Evolutionary conservation across 2,888 invertebrate genomes (phyloP), one percentile per base, ranked within the genome.

Genomic region (Xanthia togata): DNA sequence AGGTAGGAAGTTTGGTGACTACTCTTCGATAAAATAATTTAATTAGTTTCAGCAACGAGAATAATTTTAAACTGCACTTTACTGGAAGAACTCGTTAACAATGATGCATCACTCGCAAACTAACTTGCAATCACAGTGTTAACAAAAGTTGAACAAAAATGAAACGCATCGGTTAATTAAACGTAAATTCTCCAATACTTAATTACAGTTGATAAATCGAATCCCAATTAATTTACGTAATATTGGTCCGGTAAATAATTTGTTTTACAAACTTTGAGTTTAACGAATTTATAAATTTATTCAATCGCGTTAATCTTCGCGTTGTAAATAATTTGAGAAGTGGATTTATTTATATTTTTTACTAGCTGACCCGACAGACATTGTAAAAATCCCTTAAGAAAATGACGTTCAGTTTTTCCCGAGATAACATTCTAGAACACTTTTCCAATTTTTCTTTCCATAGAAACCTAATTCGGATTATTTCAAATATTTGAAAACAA

Each of bases 181-280:
- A 60, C 69, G 47, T 60, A 70, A 57, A 84, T 73, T 35, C 35
- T 59, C 69, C 74, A 57, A 73, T 70, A 73, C 81, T 69, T 79
- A 64, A 81, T 84, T 80, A 84, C 31, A 17, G 60, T 50, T 69
- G 74, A 80, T 84, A 84, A 84, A 80, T 81, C 60, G 60, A 57
- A 84, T 65, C 26, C 73, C 64, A 65, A 80, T 84, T 84, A 80
- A 81, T 81, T 59, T 70, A 69, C 59, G 44, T 35, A 59, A 72
- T 72, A 20, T 20, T 79, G 53, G n/a, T 55, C 31, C 23, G 9
- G 59, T 60, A 72, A 69, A 72, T 72, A 59, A 79, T 64, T 78
- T 57, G 55, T 83, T 57, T 35, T 14, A 20, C 31, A 64, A 70
- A 81, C 53, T 80, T 64, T 14, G 59, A 50, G 35, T 44, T 71